phyloP scores from a whole-genome alignment of 2,797 vertebrate species.

The Myoxocephalus aenaeus region DNA sequence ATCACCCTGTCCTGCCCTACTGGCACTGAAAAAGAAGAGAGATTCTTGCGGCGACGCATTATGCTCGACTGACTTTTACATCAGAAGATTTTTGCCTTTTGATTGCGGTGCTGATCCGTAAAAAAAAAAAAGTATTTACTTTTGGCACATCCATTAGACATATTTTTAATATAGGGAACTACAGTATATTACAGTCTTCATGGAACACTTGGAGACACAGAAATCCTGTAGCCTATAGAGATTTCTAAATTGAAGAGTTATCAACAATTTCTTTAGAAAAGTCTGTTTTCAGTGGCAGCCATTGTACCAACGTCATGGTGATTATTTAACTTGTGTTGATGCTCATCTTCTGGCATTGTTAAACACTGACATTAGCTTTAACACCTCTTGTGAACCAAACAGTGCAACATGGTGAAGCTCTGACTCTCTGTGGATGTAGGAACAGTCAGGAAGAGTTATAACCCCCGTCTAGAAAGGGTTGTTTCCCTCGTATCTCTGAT shows the following conservation, averaged over 20 bases:
- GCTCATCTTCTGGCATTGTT: background rate
- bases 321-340: background rate
- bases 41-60: too few species aligned
- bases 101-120: conserved; percentile 31
- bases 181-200: background rate
- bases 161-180: background rate
- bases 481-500: conserved; percentile 65
- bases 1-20: too few species aligned
- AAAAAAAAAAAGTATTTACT: too few species aligned
- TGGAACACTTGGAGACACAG: background rate
- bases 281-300: background rate
- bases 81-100: conserved; percentile 24
- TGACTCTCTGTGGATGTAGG: conserved; percentile 15
- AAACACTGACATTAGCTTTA: conserved; percentile 3
- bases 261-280: background rate
- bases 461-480: conserved; percentile 31
- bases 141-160: background rate
- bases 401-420: conserved; percentile 10
- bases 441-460: conserved; percentile 46
- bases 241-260: conserved; percentile 1
- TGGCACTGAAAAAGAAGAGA: background rate
- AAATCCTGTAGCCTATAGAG: background rate
- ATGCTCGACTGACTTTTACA: too few species aligned
- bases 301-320: background rate
- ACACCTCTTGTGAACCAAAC: background rate